Evolutionary conservation across 64 coral and sea anemone species (phyloP).

Genomic region (Acropora yongei): DNA sequence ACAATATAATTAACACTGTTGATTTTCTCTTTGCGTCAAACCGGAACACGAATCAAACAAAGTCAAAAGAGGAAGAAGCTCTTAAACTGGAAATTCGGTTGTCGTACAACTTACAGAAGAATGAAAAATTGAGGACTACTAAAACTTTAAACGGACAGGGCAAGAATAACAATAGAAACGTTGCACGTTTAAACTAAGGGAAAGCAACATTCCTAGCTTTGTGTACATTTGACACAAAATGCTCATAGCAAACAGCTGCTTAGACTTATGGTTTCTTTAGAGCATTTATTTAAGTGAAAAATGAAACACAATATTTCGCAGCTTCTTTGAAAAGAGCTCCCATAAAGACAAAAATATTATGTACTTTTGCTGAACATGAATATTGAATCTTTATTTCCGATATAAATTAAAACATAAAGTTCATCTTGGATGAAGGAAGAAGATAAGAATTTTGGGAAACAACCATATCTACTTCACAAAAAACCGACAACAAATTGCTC

Average conservation of each 20-base stretch:
- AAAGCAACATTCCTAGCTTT: neutral
- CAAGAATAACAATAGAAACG: too few species aligned
- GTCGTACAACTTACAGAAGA: neutral
- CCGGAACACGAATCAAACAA: neutral
- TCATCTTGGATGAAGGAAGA: neutral
- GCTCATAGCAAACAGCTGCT: neutral
- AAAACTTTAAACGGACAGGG: neutral
- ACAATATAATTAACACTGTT: constrained; percentile 39
- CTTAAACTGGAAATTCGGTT: neutral
- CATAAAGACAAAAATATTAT: constrained; percentile 42
- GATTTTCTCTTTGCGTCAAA: neutral
- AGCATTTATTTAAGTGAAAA: neutral
- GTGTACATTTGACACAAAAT: neutral
- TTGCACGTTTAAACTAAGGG: neutral
- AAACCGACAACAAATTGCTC: too few species aligned
- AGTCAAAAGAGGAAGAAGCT: neutral
- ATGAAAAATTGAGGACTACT: neutral
- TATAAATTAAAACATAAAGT: neutral
- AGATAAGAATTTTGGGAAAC: too few species aligned
- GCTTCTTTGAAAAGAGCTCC: neutral
- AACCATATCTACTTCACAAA: too few species aligned
- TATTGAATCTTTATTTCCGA: neutral
- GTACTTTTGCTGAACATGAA: neutral
- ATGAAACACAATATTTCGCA: neutral
- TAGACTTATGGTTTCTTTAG: neutral